Evolutionary conservation across 2,888 invertebrate genomes (phyloP).

Genomic region (Aethes cnicana): DNA sequence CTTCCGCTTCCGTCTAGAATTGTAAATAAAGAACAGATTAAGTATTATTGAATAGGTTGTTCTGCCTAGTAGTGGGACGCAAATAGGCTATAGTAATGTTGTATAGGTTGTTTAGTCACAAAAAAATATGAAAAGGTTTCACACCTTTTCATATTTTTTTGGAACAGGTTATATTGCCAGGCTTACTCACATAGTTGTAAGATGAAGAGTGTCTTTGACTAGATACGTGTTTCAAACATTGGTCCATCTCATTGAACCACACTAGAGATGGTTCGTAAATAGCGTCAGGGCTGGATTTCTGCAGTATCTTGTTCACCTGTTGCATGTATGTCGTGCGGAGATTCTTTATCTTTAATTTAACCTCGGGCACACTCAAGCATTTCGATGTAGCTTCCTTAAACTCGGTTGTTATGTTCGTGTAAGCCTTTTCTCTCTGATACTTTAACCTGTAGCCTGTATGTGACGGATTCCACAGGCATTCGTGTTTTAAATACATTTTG

Average conservation of each 20-base stretch:
- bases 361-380: slow-evolving; percentile 57
- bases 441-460: slow-evolving; percentile 66
- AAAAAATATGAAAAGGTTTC: no score
- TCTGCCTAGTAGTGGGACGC: no score
- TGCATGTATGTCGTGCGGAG: slow-evolving; percentile 74
- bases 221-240: slow-evolving; percentile 61
- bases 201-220: slow-evolving; percentile 49
- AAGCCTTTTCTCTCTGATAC: slow-evolving; percentile 63
- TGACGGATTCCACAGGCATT: slow-evolving; percentile 74
- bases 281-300: slow-evolving; percentile 61
- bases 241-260: slow-evolving; percentile 74
- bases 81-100: no score
- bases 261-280: slow-evolving; percentile 65
- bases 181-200: slow-evolving; percentile 42
- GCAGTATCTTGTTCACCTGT: slow-evolving; percentile 71
- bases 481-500: slow-evolving; percentile 72
- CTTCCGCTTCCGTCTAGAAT: slow-evolving; percentile 53
- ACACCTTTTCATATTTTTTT: no score
- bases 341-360: slow-evolving; percentile 75
- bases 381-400: slow-evolving; percentile 59
- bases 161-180: slow-evolving; percentile 1
- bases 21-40: no score
- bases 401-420: slow-evolving; percentile 53
- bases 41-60: no score
- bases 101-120: no score